Evolutionary conservation across 92 coral and sea anemone genomes (phyloP), one percentile per base, ranked within the genome.

Genomic region (Actinostola sp.): DNA sequence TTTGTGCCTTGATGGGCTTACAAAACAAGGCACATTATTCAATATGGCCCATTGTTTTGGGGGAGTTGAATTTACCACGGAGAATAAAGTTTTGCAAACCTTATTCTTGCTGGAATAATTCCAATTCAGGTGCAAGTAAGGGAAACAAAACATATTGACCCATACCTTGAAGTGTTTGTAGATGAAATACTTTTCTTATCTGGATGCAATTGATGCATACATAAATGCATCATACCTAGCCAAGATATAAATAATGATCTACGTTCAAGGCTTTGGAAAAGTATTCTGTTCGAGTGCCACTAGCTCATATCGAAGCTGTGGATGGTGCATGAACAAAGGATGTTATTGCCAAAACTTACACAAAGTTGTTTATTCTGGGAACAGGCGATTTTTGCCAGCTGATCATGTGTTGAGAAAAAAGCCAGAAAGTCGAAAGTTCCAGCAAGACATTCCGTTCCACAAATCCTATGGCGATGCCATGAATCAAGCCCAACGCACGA

Each of bases 341-440:
- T 41, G 27, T 4, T 72, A 55, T 55, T 80, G 85, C 56, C 31
- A 71, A 3, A 73, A 72, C 20, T 54, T 80, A 28, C 6, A 29
- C 20, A 80, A 80, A 56, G 70, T 80, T 1, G 85, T 71, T 9
- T 80, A 80, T 45, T 73, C 67, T 17, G 74, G 67, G 0, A 63
- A 80, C 74, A 80, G 85, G 52, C 26, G 61, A 1, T 73, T 73
- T n/a, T 24, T 80, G 74, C 79, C 85, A 9, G 16, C 8, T 16
- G 61, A 71, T 25, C 68, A 72, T 30, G 36, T 2, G 3, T 42
- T 71, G 38, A 63, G 85, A 16, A 29, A 39, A 20, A 51, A 51
- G 8, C 76, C 80, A 0, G n/a, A 11, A 0, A 23, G 0, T 41
- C 70, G 76, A 6, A 43, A 25, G 0, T 78, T 67, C 35, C 12